Evolutionary conservation across 1,140 invertebrate genomes (phyloP), one percentile per base, ranked within the genome.

Genomic region (Drosophila novamexicana): DNA sequence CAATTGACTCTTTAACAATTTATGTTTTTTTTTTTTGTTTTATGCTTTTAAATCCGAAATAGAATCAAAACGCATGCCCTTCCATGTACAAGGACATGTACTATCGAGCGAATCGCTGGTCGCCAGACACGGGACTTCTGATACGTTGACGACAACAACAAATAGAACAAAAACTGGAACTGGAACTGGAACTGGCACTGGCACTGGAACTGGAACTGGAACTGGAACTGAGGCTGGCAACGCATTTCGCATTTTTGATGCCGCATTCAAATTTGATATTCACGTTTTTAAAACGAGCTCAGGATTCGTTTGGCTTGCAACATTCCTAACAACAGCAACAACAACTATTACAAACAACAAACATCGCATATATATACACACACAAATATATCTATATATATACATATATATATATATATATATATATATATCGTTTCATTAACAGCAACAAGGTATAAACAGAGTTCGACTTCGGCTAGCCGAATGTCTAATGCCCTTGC

Each of bases 81-180:
- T 94, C 95, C 69, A 96, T 96, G 95, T 94, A 95, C 77, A 95
- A 95, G 93, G 94, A 96, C 84, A 95, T 95, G 94, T 95, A 95
- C 80, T 96, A 96, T 91, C 68, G 91, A 47, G 92, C 91, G 73
- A 92, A 92, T 85, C 91, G 91, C 45, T 92, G 91, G 91, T 90
- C 91, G 32, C 80, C 89, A 22, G 91, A 92, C 54, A 91, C 90
- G 66, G 91, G 91, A 49, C 79, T 92, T 37, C 66, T 92, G 79
- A 92, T 92, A 85, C 91, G 91, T 91, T 91, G 91, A 92, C 82
- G 67, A 75, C 71, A 52, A 18, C 53, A 79, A 69, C 63, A 70
- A 70, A 12, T 52, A 22, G 10, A 52, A 7, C 12, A 32, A 42
- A n/a, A 73, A 49, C 59, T 22, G 22, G 22, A 66, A 68, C 34